Percentiles rank a stretch among this genome's conserved stretches.
Evolutionary conservation across 2,888 invertebrate genomes (phyloP).

Genomic region (Dasypolia templi): DNA sequence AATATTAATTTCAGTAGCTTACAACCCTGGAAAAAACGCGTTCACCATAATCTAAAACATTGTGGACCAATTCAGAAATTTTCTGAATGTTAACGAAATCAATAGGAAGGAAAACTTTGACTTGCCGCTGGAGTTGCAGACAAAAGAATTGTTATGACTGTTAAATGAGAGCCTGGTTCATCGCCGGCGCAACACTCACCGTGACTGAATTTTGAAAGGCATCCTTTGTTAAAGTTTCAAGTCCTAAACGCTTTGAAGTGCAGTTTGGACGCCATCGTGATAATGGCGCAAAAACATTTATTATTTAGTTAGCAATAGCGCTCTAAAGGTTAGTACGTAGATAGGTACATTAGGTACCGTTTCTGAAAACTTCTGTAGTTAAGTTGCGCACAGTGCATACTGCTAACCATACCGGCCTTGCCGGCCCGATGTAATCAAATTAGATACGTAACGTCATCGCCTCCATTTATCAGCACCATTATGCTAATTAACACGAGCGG

Average conservation of each 20-base stretch:
- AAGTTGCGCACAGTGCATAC: constrained; percentile 72
- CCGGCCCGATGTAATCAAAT: constrained; percentile 85
- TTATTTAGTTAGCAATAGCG: constrained; percentile 52
- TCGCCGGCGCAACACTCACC: constrained; percentile 70
- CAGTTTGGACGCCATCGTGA: constrained; percentile 68
- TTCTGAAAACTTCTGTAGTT: constrained; percentile 32
- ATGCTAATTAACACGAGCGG: constrained; percentile 82
- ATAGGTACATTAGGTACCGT: constrained; percentile 31
- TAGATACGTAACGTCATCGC: constrained; percentile 84
- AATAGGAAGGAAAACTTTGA: constrained; percentile 39
- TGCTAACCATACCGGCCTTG: constrained; percentile 83
- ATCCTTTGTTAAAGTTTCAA: constrained; percentile 75
- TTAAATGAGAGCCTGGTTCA: constrained; percentile 71
- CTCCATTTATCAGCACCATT: constrained; percentile 77
- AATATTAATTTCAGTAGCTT: constrained; percentile 10
- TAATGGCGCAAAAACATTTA: constrained; percentile 65
- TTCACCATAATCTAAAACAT: constrained; percentile 3
- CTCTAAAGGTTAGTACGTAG: constrained; percentile 37
- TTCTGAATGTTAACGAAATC: not conserved
- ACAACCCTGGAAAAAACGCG: not conserved
- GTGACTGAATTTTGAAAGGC: constrained; percentile 73
- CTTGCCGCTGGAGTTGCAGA: constrained; percentile 57
- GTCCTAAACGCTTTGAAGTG: constrained; percentile 73
- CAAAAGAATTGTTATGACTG: constrained; percentile 63
- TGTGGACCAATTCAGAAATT: not conserved